These are phyloP conservation scores for Platanista minor DNA, from an alignment of 2,113 vertebrate genomes.

Conservation along the genomic window DNA sequence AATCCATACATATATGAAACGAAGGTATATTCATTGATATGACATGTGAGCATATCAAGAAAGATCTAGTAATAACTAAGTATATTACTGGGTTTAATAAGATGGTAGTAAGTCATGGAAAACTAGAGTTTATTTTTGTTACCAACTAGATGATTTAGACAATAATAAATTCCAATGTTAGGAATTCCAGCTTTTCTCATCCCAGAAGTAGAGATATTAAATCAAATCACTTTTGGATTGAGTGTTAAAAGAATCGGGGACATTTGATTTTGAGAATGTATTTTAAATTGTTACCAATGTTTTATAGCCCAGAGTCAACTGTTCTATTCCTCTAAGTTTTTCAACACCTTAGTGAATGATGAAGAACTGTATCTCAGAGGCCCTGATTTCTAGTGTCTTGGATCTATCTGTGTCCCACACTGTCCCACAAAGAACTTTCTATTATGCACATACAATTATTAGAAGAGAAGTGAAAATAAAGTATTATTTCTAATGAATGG, in stretches of 20 bases:
- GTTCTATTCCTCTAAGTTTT: neutral
- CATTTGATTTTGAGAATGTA: neutral
- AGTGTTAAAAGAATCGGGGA: neutral
- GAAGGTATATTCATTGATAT: neutral
- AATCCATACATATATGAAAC: neutral
- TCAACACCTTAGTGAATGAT: neutral
- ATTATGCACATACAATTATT: neutral
- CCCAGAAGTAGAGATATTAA: neutral
- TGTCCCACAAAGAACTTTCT: neutral
- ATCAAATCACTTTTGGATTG: neutral
- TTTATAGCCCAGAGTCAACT: neutral
- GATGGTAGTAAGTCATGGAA: neutral
- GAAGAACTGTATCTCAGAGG: neutral
- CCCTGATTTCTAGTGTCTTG: neutral
- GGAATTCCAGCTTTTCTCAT: neutral
- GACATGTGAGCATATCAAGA: neutral
- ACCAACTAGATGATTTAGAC: neutral
- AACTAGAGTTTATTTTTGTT: neutral
- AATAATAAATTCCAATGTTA: neutral
- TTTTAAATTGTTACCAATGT: neutral
- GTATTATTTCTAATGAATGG: neutral
- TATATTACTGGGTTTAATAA: neutral
- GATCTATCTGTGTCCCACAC: neutral
- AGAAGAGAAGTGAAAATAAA: neutral
- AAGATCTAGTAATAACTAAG: neutral